phyloP scores from a whole-genome alignment of 2,888 invertebrate genomes.

The Teinopalpus imperialis region DNA sequence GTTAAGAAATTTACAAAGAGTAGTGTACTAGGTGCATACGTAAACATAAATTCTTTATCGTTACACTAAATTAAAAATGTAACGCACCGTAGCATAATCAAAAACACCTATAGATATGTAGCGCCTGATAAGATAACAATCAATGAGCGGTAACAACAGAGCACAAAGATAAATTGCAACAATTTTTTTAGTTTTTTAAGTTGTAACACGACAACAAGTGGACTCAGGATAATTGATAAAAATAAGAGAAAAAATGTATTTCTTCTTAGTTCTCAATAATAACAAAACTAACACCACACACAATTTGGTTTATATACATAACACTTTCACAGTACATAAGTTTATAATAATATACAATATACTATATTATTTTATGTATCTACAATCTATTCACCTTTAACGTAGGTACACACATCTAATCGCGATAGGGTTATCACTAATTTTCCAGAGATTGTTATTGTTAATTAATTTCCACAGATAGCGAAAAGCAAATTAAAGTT shows the following conservation, averaged over 20 bases:
- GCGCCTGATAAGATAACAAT: constrained; percentile 7
- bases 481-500: constrained; percentile 8
- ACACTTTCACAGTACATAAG: too few species aligned
- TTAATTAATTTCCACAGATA: constrained; percentile 17
- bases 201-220: too few species aligned
- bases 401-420: constrained; percentile 2
- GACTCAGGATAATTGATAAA: too few species aligned
- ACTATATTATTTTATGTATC: too few species aligned
- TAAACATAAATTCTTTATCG: constrained; percentile 3
- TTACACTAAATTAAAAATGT: constrained; percentile 15
- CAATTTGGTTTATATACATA: too few species aligned
- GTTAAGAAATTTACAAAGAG: not conserved
- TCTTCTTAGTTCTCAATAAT: too few species aligned
- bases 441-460: constrained; percentile 1
- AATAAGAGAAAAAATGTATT: too few species aligned
- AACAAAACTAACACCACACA: too few species aligned
- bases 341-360: too few species aligned
- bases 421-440: constrained; percentile 8
- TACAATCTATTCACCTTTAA: not conserved
- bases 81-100: constrained; percentile 16
- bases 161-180: too few species aligned
- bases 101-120: constrained; percentile 14
- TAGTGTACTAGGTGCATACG: too few species aligned
- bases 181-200: too few species aligned
- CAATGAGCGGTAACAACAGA: constrained; percentile 6